Base-by-base conservation (phyloP, 2,888 invertebrate genomes). In the Allacma fusca region DNA sequence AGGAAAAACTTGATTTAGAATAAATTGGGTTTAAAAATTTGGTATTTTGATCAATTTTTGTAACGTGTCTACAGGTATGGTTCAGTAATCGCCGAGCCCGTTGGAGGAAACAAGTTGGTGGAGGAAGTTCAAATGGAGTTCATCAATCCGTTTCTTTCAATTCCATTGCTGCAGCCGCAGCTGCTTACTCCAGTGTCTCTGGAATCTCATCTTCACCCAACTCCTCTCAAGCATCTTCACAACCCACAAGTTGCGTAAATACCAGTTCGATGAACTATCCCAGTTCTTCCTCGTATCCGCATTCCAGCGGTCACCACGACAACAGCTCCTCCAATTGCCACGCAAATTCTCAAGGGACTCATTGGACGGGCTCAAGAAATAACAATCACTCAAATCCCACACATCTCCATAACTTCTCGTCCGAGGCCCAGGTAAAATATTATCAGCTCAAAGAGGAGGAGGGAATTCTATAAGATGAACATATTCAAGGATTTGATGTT, bases 41-140 rank as follows among this genome's bases (percentile, higher is more conserved):
- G 4, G 34, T 34, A 7, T 34, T 34, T 7, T 12, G 16, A 50
- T 12, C 2, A 50, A 4, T 57, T 29, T 12, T 28, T 19, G 21
- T 64, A 62, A 2, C 12, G 2, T 29, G 9, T 23, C 64, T n/a
- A 16, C 84, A 88, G 87, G 97, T 98, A 21, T 98, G 98, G 98
- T 98, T 98, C 89, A 97, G 96, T 83, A 98, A 98, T 88, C 90
- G 98, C 85, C 91, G 98, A 85, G 98, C 98, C 0, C 91, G 98
- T 70, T 91, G 96, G 81, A 91, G 98, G 80, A 98, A 98, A 86
- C 95, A 97, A 87, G 88, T 96, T 67, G 94, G 94, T 1, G 77
- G 80, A 2, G n/a, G 50, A 13, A 50, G n/a, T 50, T 50, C 9
- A 5, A 50, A 16, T 50, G 16, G 7, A n/a, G n/a, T 50, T 13